Evolutionary conservation across 2,888 invertebrate species (phyloP), one percentile per base, ranked within the genome.

Genomic region (Acanthacorydalis orientalis): DNA sequence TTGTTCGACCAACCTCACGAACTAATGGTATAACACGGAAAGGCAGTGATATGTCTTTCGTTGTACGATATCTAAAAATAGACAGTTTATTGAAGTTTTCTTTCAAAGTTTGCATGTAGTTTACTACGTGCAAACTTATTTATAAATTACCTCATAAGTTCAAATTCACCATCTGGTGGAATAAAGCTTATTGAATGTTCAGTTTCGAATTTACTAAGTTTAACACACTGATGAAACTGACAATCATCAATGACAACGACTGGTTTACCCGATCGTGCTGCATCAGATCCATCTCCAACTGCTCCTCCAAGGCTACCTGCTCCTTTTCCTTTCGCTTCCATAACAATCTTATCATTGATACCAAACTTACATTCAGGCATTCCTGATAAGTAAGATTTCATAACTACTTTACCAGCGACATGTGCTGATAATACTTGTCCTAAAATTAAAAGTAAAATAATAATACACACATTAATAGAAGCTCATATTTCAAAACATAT

Each of bases 361-460:
- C 98, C 98, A 65, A 89, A 98, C 73, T 98, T 99, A 72, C 98
- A 99, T 67, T 98, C 98, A 0, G 98, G 98, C 98, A 99, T 99
- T 33, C 98, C 98, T 23, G 96, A 96, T 50, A 99, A 72, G 65
- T 97, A 99, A 0, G 96, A 95, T 71, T 99, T 99, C 98, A 99
- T 98, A 35, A 97, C 93, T 47, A 99, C 95, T 67, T 96, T 95
- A 47, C 98, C 98, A 31, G 98, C 98, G 37, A 99, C 98, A 61
- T 99, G 98, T 43, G 98, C 96, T 12, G 96, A 96, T 48, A 99
- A 70, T 31, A 98, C 97, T 73, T 98, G 97, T 48, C 93, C 91
- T 86, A 61, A 23, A 61, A 57, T 47, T 14, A 31, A n/a, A 46
- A 23, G 4, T 35, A 31, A 23, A 34, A 34, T 11, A 34, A 10